Evolutionary conservation across 2,113 vertebrate genomes (phyloP), one percentile per base, ranked within the genome.

Genomic region (Tiliqua scincoides): DNA sequence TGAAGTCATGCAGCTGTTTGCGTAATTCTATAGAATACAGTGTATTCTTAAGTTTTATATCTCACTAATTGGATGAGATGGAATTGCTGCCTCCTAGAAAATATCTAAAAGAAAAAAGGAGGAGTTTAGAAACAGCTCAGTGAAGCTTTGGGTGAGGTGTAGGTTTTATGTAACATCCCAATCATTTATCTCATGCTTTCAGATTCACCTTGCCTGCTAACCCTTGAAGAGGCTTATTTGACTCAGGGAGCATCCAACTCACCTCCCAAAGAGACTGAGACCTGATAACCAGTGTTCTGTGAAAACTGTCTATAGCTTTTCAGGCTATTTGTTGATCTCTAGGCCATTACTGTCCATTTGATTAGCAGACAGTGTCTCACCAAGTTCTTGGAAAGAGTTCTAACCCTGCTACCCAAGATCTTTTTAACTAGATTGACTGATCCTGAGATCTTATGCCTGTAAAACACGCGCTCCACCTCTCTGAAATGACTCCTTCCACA

Each of bases 111-210:
- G 71, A 3, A 54, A 20, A 5, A n/a, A n/a, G 37, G 14, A 5
- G 62, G 43, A 0, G 0, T n/a, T 40, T 7, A 3, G 27, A 83
- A 90, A 86, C 32, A 37, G 6, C 59, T 7, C 32, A 35, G 59
- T n/a, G n/a, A n/a, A n/a, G n/a, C n/a, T n/a, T 59, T 21, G 17
- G 18, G n/a, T 0, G 0, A 37, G 43, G 20, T 77, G 79, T 67
- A 21, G 21, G 8, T 87, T 75, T 74, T 79, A 77, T 57, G 35
- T 32, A 87, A 85, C 84, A 83, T n/a, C 37, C 61, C 40, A 67
- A 57, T 17, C 57, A 76, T 61, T 71, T 62, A 10, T 84, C 62
- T 43, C 77, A 61, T 71, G 5, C 2, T 37, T 10, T 89, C 62
- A 79, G 18, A 79, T 65, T 18, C 40, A 23, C 37, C 20, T 72